Evolutionary conservation across 2,113 vertebrate species (phyloP), one percentile per base, ranked within the genome.

Genomic region (Phainopepla nitens): DNA sequence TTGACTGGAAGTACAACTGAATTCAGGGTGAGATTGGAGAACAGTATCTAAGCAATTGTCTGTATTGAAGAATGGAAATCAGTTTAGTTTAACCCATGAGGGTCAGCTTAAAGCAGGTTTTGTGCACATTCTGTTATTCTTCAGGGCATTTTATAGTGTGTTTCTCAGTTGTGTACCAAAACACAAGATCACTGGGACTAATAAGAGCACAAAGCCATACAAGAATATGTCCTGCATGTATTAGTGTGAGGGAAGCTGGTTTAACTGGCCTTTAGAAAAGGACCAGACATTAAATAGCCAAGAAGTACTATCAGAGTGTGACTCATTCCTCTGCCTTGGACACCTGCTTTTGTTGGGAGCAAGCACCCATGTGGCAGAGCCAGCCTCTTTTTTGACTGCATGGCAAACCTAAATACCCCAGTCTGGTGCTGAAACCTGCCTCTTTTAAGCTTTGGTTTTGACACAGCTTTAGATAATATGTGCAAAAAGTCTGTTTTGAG

Each of bases 191-290:
- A 47, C 62, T 66, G 79, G 39, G 23, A 45, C 58, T 91, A 89
- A 28, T 65, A 82, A 70, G 29, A 89, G 21, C 79, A 72, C 53
- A 69, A 69, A 92, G 66, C 25, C 35, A 6, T 83, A 1, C 15
- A 33, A 65, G 50, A 93, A 45, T 44, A 14, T 51, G 31, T 61
- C 36, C 70, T 88, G 45, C 58, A 65, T 76, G 20, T 69, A 33
- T 89, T 87, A 64, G 15, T 69, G 50, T 82, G 82, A 86, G 84
- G 50, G 62, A 90, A 90, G 92, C 94, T 96, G 62, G 88, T 80
- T 92, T 88, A 86, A 88, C 85, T 93, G 79, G 78, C 82, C 90
- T 90, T 69, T 69, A 56, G 45, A 36, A 88, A 72, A 80, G 50
- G 20, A 39, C 36, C 51, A 79, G 33, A 72, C 82, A 95, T 65